Evolutionary conservation across 2,888 invertebrate species (phyloP).

Genomic region (Panopea generosa): DNA sequence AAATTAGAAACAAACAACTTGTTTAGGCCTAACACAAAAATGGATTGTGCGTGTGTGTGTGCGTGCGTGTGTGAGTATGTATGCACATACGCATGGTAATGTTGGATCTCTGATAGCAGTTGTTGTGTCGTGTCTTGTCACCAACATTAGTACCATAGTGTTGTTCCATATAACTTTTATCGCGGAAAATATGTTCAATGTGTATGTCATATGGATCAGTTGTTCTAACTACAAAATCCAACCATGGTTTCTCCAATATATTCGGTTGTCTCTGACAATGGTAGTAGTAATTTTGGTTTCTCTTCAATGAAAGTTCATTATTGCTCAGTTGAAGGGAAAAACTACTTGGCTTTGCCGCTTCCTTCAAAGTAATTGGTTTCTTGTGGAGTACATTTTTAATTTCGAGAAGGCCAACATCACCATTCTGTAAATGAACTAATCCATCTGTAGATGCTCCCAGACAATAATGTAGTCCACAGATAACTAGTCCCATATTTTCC

Average conservation of each 20-base stretch:
- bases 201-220: constrained; percentile 41
- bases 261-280: too few species aligned
- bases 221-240: constrained; percentile 37
- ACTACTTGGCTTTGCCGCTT: too few species aligned
- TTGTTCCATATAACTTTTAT: constrained; percentile 25
- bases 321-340: too few species aligned
- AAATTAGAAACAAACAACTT: too few species aligned
- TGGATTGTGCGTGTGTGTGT: too few species aligned
- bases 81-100: constrained; percentile 40
- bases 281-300: too few species aligned
- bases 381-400: constrained; percentile 29
- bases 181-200: constrained; percentile 18
- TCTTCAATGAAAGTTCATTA: too few species aligned
- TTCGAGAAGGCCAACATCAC: constrained; percentile 10
- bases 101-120: constrained; percentile 29
- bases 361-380: constrained; percentile 29
- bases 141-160: constrained; percentile 33
- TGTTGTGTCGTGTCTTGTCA: constrained; percentile 21
- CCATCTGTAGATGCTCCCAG: constrained; percentile 49
- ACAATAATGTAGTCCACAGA: too few species aligned
- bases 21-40: too few species aligned
- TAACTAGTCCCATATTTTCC: constrained; percentile 23
- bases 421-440: constrained; percentile 3
- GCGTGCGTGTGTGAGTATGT: too few species aligned
- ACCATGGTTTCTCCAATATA: constrained; percentile 26